phyloP scores from a whole-genome alignment of 1,140 invertebrate species.

The Magallana angulata region DNA sequence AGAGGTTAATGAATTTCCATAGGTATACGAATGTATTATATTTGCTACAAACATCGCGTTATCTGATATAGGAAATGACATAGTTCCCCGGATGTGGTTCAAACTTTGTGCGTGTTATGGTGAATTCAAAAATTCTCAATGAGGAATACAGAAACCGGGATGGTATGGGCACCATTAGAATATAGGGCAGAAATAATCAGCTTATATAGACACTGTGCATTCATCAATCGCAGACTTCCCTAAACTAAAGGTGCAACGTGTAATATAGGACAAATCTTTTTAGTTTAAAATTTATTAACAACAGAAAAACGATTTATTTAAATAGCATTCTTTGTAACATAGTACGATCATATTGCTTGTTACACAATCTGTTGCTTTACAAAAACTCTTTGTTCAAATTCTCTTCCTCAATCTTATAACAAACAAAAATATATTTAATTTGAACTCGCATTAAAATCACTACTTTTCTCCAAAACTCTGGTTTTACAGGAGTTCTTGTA shows the following conservation, averaged over 20 bases:
- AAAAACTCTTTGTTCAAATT: too few species aligned
- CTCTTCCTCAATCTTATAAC: too few species aligned
- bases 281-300: background rate
- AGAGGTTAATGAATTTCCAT: constrained; percentile 31
- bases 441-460: too few species aligned
- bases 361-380: too few species aligned
- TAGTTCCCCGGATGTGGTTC: background rate
- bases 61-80: background rate
- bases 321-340: constrained; percentile 18
- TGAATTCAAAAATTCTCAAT: background rate
- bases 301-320: constrained; percentile 31
- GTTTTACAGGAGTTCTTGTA: too few species aligned
- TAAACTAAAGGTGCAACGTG: too few species aligned
- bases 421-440: too few species aligned
- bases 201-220: too few species aligned
- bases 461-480: too few species aligned
- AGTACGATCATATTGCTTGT: background rate
- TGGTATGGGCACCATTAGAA: too few species aligned
- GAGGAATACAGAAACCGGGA: background rate
- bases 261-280: background rate
- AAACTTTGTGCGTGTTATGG: background rate
- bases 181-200: too few species aligned
- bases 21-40: background rate
- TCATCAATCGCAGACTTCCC: too few species aligned
- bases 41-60: background rate